Conservation (phyloP, 2,888 invertebrate genomes). For the Melanargia galathea region DNA sequence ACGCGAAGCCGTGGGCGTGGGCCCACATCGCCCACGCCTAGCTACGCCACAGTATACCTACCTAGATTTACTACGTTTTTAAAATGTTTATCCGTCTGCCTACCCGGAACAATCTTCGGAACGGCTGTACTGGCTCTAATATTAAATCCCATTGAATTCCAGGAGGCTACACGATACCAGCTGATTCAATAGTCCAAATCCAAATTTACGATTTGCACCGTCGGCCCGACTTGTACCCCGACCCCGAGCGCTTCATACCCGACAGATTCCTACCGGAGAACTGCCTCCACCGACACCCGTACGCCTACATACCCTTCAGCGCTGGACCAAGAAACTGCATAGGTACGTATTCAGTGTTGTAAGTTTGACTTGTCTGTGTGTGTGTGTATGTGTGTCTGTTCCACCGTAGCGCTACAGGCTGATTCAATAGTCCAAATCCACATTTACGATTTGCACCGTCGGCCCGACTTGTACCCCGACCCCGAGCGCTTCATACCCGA, state of each 20-base stretch:
- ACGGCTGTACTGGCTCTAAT: neutral
- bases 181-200: constrained; percentile 64
- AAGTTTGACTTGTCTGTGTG: no score
- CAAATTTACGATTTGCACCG: constrained; percentile 83
- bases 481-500: constrained; percentile 87
- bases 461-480: constrained; percentile 83
- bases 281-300: constrained; percentile 78
- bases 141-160: neutral
- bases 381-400: no score
- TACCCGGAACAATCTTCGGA: no score
- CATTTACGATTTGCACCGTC: constrained; percentile 83
- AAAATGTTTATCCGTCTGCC: no score
- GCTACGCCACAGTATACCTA: no score
- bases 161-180: constrained; percentile 77
- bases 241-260: constrained; percentile 86
- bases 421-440: constrained; percentile 68
- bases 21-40: no score
- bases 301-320: constrained; percentile 85
- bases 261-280: constrained; percentile 86
- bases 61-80: no score
- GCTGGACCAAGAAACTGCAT: constrained; percentile 83
- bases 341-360: no score
- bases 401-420: constrained; percentile 77
- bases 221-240: constrained; percentile 83
- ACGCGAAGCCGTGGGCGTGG: no score